Conservation (phyloP, 2,113 vertebrate species). For the Prolemur simus region DNA sequence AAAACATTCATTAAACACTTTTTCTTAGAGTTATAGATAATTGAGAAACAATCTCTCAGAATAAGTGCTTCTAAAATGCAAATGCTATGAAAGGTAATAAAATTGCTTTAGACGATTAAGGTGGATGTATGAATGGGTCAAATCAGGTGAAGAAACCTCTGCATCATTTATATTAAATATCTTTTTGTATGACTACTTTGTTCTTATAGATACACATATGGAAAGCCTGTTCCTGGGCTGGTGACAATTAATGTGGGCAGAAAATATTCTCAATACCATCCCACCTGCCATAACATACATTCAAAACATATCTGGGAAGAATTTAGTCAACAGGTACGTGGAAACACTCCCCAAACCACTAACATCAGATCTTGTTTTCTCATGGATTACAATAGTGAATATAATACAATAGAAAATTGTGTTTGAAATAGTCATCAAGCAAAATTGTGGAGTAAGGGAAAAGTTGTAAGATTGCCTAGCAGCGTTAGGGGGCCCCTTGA, state of each 20-base stretch:
- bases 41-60: background rate
- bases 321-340: slow-evolving; percentile 78
- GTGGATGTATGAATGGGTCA: background rate
- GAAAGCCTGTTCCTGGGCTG: slow-evolving; percentile 80
- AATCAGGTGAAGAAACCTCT: background rate
- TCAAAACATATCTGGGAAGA: slow-evolving; percentile 78
- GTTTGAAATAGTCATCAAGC: background rate
- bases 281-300: slow-evolving; percentile 35
- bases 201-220: slow-evolving; percentile 83
- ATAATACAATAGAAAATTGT: background rate
- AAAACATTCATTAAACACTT: background rate
- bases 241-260: slow-evolving; percentile 79
- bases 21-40: background rate
- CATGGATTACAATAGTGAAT: background rate
- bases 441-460: background rate
- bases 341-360: background rate
- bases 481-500: background rate
- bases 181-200: background rate
- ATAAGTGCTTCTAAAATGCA: background rate
- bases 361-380: background rate
- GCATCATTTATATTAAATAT: background rate
- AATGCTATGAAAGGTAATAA: background rate
- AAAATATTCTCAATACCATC: accelerated
- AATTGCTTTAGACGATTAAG: background rate
- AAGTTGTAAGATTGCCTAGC: background rate